Percentiles rank a stretch among this genome's conserved stretches.
Conservation (phyloP, 2,888 invertebrate genomes). For the Drosophila differens region DNA sequence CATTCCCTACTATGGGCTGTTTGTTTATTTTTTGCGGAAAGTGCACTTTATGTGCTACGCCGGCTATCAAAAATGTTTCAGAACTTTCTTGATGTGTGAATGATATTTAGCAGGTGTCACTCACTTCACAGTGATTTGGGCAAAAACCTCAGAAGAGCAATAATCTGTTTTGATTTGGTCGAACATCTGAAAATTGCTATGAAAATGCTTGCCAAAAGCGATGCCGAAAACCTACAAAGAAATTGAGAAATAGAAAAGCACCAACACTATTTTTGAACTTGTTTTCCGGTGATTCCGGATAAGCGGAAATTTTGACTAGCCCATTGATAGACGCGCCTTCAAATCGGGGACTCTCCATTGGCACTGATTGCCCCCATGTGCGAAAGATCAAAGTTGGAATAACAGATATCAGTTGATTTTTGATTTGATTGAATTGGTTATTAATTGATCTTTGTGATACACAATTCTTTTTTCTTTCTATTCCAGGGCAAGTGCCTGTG, state of each 20-base stretch:
- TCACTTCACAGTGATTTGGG: constrained; percentile 18
- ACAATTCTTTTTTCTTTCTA: constrained; percentile 10
- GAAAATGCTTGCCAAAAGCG: constrained; percentile 8
- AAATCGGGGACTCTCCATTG: constrained; percentile 1
- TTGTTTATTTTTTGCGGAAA: constrained; percentile 22
- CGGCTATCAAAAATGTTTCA: constrained; percentile 5
- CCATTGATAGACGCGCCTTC: constrained; percentile 38
- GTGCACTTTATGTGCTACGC: constrained; percentile 39
- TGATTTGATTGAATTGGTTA: constrained; percentile 27
- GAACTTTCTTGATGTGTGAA: constrained; percentile 42
- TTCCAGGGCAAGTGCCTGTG: constrained; percentile 90
- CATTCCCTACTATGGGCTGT: not conserved
- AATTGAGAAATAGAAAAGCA: constrained; percentile 3
- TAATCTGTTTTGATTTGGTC: constrained; percentile 19
- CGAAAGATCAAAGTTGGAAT: constrained; percentile 51
- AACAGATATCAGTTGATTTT: constrained; percentile 37
- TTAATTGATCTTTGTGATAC: constrained; percentile 44
- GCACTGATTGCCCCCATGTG: constrained; percentile 31
- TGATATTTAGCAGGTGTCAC: constrained; percentile 75
- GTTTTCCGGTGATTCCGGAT: constrained; percentile 37
- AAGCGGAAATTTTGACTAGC: constrained; percentile 52
- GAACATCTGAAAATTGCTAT: constrained; percentile 15
- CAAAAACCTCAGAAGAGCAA: constrained; percentile 9
- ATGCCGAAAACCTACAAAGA: constrained; percentile 16
- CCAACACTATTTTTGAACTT: constrained; percentile 10